Base-by-base conservation (phyloP, 2,888 invertebrate species). In the Rapana venosa region DNA sequence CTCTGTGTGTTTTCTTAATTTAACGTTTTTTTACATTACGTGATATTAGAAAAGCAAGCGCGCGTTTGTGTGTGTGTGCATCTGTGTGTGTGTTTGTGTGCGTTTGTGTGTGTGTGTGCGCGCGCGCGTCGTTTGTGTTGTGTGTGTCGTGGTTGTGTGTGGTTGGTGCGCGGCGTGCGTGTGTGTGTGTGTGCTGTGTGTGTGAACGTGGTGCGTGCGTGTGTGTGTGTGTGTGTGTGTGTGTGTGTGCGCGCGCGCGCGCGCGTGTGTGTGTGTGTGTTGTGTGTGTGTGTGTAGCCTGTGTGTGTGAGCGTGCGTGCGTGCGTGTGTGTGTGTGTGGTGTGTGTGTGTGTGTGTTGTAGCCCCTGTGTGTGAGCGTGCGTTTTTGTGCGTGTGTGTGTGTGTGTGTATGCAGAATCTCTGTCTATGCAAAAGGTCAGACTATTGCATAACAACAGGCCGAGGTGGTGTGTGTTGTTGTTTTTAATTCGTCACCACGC, bases 251-350 rank as follows among this genome's bases (percentile, higher is more conserved):
- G 77, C n/a, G 77, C n/a, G 74, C n/a, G 74, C 26, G n/a, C 26
- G 74, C 6, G 26, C 6, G 74, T 74, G 74, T 74, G 74, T 2
- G 74, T 74, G 20, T 0, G 26, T n/a, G n/a, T n/a, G n/a, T n/a
- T 77, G 77, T 8, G 30, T 77, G 77, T 77, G 77, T 77, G 77
- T 30, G 77, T 77, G 77, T 77, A 15, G n/a, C n/a, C n/a, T n/a
- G n/a, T 2, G 47, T 2, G 47, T 47, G 47, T 47, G 47, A 8
- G 47, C 8, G 47, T 8, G 47, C 47, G 47, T n/a, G 47, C 77
- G 77, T 30, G 77, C n/a, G 30, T 77, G 77, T 15, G 30, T 77
- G 77, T 30, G 15, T 77, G 77, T 77, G 30, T 47, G 47, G 47
- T 77, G 77, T 30, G 77, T 77, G 77, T 30, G 77, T 77, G 77